phyloP scores from a whole-genome alignment of 2,888 invertebrate genomes.

The Papilio protenor region DNA sequence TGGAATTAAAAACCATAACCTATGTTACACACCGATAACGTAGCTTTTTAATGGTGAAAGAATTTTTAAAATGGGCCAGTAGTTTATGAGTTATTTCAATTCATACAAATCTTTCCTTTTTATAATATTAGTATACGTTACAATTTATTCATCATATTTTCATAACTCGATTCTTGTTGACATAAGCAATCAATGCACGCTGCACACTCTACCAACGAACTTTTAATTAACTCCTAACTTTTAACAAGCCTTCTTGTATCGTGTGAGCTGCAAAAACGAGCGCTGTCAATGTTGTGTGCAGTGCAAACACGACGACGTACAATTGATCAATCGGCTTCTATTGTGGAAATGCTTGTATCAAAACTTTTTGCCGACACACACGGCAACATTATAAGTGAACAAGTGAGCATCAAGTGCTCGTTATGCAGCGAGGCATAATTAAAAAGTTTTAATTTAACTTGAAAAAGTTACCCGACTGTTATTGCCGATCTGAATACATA shows the following conservation, averaged over 20 bases:
- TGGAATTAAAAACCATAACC: too few species aligned
- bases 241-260: conserved; percentile 10
- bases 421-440: background rate
- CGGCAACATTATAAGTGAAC: background rate
- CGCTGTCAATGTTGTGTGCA: background rate
- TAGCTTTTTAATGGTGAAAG: too few species aligned
- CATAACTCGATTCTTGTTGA: background rate
- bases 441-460: conserved; percentile 17
- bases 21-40: too few species aligned
- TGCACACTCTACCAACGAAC: background rate
- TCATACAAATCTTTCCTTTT: too few species aligned
- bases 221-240: conserved; percentile 7
- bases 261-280: background rate
- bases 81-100: too few species aligned
- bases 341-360: background rate
- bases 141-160: background rate
- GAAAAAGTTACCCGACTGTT: background rate
- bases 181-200: background rate
- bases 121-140: background rate
- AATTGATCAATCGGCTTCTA: background rate
- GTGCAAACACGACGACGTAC: background rate
- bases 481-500: background rate
- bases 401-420: background rate
- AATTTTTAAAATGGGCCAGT: too few species aligned
- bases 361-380: background rate